A percentile compares a stretch with the other conserved stretches of the same genome.
Evolutionary conservation across 2,797 vertebrate species (phyloP).

Genomic region (Graptemys geographica): DNA sequence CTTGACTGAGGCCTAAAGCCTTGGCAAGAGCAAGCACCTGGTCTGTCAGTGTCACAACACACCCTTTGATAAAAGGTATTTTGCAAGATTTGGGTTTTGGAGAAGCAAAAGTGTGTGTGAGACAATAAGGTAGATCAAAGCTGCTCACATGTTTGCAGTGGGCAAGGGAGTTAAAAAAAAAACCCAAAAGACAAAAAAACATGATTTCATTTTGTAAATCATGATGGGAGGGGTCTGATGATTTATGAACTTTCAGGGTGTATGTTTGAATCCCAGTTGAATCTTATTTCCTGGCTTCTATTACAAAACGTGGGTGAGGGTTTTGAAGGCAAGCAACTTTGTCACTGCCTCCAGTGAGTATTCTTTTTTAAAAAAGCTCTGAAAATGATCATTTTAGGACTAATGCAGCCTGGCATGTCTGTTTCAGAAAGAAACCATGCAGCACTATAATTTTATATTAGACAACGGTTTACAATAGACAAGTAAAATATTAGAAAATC

Average conservation of each 20-base stretch:
- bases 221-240: not conserved
- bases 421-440: slow-evolving; percentile 17
- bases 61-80: not conserved
- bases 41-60: not conserved
- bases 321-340: not conserved
- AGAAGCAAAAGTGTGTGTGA: not conserved
- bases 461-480: not conserved
- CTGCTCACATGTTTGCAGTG: not conserved
- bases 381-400: slow-evolving; percentile 31
- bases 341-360: not conserved
- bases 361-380: slow-evolving; percentile 7
- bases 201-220: not conserved
- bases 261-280: not conserved
- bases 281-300: slow-evolving; percentile 32
- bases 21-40: not conserved
- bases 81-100: not conserved
- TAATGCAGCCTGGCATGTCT: not conserved
- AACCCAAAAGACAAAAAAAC: too few relatives aligned
- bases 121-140: not conserved
- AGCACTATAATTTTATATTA: not conserved
- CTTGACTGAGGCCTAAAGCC: not conserved
- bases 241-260: not conserved
- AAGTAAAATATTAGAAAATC: slow-evolving; percentile 4
- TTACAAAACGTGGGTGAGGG: not conserved
- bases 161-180: not conserved